Evolutionary conservation across 2,888 invertebrate genomes (phyloP).

Genomic region (Pristionchus mayeri): DNA sequence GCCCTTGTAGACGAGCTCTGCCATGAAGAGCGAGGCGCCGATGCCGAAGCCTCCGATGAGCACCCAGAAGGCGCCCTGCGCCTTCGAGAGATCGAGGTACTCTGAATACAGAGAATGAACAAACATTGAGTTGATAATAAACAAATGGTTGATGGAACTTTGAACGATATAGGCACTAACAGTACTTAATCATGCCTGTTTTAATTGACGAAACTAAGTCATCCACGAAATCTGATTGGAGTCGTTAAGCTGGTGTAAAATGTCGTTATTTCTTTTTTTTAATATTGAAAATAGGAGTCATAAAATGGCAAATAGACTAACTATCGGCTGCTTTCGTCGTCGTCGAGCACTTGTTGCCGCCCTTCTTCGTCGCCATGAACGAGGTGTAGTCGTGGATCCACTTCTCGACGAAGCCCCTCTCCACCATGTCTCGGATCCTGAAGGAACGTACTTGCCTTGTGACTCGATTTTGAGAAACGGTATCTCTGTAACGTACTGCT

Average conservation of each 20-base stretch:
- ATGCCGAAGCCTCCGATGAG: slow-evolving; percentile 61
- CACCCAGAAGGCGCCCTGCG: slow-evolving; percentile 73
- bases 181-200: too few species aligned
- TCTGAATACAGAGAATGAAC: slow-evolving; percentile 50
- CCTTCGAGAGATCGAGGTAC: slow-evolving; percentile 62
- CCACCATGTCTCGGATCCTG: slow-evolving; percentile 69
- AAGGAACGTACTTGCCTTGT: slow-evolving; percentile 12
- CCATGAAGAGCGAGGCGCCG: slow-evolving; percentile 52
- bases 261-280: too few species aligned
- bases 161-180: too few species aligned
- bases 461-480: neutral
- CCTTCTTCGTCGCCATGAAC: slow-evolving; percentile 59
- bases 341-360: slow-evolving; percentile 55
- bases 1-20: slow-evolving; percentile 51
- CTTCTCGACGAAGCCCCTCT: slow-evolving; percentile 71
- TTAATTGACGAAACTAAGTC: too few species aligned
- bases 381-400: slow-evolving; percentile 69
- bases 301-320: neutral
- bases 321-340: slow-evolving; percentile 56
- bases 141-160: too few species aligned
- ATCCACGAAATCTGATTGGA: too few species aligned
- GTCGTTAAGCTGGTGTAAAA: too few species aligned
- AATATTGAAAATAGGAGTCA: too few species aligned
- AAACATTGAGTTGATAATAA: too few species aligned
- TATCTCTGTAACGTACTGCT: too few species aligned